These are phyloP conservation scores for Noctua janthina DNA, from an alignment of 2,888 invertebrate species.

Conservation along the genomic window DNA sequence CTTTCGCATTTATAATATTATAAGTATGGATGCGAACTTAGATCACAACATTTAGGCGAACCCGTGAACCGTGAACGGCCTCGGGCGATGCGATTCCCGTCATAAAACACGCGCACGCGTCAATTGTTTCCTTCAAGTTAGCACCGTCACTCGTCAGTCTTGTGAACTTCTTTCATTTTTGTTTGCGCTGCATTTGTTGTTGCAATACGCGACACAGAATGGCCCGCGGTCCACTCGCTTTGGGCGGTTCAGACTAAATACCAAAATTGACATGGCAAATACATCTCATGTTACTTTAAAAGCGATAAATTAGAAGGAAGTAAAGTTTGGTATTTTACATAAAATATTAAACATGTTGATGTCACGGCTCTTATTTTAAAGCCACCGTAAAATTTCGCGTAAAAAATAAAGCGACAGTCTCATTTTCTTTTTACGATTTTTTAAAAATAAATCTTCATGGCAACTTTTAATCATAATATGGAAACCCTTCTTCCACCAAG, in stretches of 20 bases:
- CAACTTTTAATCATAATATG: background rate
- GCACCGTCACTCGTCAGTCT: background rate
- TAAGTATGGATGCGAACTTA: too few relatives aligned
- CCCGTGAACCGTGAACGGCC: background rate
- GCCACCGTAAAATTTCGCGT: constrained; percentile 15
- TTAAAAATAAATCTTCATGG: background rate
- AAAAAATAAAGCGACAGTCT: constrained; percentile 11
- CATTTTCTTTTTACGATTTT: constrained; percentile 2
- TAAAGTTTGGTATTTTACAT: background rate
- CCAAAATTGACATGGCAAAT: background rate
- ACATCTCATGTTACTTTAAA: background rate
- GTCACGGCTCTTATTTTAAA: background rate
- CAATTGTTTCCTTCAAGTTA: background rate
- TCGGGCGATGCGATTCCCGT: background rate
- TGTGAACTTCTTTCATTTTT: background rate
- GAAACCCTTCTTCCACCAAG: background rate
- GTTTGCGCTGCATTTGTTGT: background rate
- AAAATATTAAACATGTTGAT: background rate
- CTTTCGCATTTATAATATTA: too few relatives aligned
- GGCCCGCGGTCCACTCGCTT: too few relatives aligned
- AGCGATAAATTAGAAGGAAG: background rate
- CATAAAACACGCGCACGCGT: background rate
- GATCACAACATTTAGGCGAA: background rate
- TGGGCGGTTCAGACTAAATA: too few relatives aligned
- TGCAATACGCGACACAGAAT: background rate